These are phyloP conservation scores for Cichladusa arquata DNA, from an alignment of 2,113 vertebrate species.

Conservation along the genomic window DNA sequence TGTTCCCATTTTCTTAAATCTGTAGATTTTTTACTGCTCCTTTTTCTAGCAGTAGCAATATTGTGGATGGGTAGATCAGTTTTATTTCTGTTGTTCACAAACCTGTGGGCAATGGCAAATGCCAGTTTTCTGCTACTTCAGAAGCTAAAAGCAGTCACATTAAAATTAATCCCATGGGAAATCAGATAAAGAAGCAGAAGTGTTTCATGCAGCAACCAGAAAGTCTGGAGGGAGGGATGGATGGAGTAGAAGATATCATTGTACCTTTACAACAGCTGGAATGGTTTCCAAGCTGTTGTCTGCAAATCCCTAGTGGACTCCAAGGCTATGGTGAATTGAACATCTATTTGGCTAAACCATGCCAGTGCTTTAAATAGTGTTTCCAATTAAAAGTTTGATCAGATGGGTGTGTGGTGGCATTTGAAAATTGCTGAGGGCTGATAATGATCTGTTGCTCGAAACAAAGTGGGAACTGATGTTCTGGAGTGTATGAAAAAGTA, in stretches of 20 bases:
- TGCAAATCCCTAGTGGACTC: not conserved
- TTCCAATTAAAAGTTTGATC: not conserved
- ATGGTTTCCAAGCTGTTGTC: not conserved
- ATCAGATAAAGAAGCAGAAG: not conserved
- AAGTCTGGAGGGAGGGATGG: not conserved
- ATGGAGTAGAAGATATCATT: not conserved
- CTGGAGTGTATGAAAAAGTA: not conserved
- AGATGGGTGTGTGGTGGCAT: not conserved
- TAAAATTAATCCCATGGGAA: not conserved
- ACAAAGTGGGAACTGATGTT: not conserved
- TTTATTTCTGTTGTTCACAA: not conserved
- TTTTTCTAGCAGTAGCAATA: not conserved
- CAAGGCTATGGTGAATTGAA: not conserved
- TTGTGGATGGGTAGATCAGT: not conserved
- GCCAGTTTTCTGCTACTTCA: not conserved
- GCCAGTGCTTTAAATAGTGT: not conserved
- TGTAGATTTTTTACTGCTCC: not conserved
- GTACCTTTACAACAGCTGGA: slow-evolving; percentile 7
- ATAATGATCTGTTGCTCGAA: not conserved
- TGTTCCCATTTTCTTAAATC: not conserved
- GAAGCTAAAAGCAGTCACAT: not conserved
- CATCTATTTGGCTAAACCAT: not conserved
- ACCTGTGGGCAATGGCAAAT: not conserved
- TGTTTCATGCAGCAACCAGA: not conserved
- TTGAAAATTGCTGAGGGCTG: not conserved